Percentiles rank a stretch among this genome's conserved stretches.
Evolutionary conservation across 2,888 invertebrate species (phyloP).

Genomic region (Idaea aversata): DNA sequence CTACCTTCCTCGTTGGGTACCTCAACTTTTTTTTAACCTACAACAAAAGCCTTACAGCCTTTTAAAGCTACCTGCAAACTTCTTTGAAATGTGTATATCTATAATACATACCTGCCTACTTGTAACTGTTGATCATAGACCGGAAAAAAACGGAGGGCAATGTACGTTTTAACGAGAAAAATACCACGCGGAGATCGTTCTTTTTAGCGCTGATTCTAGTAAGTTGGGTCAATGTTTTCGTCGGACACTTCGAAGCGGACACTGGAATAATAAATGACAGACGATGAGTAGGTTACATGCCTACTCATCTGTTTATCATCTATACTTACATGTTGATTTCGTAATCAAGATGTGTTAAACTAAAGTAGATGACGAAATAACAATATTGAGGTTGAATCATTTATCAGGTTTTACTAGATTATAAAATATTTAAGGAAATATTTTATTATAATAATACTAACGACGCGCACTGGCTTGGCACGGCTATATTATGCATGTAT

Average conservation of each 20-base stretch:
- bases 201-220: not conserved
- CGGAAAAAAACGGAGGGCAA: conserved; percentile 71
- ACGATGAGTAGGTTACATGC: not conserved
- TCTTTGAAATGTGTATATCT: not conserved
- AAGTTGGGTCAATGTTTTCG: not conserved
- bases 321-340: no score
- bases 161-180: conserved; percentile 47
- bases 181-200: not conserved
- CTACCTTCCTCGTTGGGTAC: not conserved
- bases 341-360: no score
- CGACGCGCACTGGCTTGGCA: no score
- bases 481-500: no score
- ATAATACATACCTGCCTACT: conserved; percentile 4
- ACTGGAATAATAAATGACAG: not conserved
- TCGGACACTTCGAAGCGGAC: not conserved
- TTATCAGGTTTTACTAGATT: no score
- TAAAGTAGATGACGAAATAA: no score
- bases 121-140: conserved; percentile 39
- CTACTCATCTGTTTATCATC: no score
- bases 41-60: not conserved
- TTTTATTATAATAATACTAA: no score
- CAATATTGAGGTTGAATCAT: no score
- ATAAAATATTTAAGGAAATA: no score
- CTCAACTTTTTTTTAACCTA: not conserved
- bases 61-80: no score